Conservation (phyloP, 2,113 vertebrate genomes). For the Oreotragus oreotragus region DNA sequence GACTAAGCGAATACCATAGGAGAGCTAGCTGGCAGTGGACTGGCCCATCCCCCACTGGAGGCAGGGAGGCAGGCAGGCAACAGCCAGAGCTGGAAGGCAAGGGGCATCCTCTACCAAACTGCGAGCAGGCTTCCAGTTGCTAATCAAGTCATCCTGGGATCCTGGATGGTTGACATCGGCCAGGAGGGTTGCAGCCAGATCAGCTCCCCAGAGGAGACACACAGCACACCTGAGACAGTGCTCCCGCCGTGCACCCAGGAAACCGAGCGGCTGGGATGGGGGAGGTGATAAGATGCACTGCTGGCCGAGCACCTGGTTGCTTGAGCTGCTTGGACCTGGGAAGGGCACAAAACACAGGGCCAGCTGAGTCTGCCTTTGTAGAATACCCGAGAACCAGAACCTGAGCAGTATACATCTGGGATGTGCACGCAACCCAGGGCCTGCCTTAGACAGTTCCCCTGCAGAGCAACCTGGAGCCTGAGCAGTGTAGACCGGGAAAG, state of each 20-base stretch:
- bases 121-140: not conserved
- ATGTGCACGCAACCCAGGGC: not conserved
- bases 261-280: not conserved
- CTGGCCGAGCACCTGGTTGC: not conserved
- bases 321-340: not conserved
- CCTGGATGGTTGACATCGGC: not conserved
- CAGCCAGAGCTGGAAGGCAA: not conserved
- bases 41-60: not conserved
- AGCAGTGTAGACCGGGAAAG: not conserved
- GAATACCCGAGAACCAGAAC: not conserved
- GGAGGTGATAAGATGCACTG: not conserved
- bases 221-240: not conserved
- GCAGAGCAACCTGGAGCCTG: not conserved
- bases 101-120: not conserved
- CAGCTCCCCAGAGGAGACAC: not conserved
- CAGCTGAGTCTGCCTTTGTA: not conserved
- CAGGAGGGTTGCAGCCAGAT: not conserved
- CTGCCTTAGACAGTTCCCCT: not conserved
- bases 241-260: not conserved
- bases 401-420: not conserved
- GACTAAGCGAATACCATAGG: not conserved
- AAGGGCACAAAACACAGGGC: not conserved
- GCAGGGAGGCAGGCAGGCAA: not conserved
- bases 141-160: not conserved
- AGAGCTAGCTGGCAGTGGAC: not conserved